Evolutionary conservation across 2,888 invertebrate species (phyloP).

Genomic region (Calliphora vomitoria): DNA sequence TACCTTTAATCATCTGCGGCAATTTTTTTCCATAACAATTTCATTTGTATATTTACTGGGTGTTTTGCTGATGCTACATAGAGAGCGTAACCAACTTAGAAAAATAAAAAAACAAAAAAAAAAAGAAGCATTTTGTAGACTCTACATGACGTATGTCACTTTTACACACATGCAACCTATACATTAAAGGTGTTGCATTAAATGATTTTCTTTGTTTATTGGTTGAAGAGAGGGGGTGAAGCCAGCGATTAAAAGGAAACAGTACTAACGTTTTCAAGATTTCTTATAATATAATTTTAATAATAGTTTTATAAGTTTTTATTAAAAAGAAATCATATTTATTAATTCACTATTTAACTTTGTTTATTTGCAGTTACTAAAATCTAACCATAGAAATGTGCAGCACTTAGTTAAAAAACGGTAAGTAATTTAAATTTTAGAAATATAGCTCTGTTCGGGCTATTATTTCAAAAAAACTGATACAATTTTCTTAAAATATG

Average conservation of each 20-base stretch:
- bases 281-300: not conserved
- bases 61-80: slow-evolving; percentile 6
- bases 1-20: slow-evolving; percentile 26
- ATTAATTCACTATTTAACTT: not conserved
- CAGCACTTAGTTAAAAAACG: slow-evolving; percentile 24
- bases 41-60: slow-evolving; percentile 5
- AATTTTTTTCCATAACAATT: not conserved
- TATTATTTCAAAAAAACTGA: too few relatives aligned
- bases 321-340: not conserved
- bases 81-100: not conserved
- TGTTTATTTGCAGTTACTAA: slow-evolving; percentile 29
- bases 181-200: slow-evolving; percentile 67
- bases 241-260: not conserved
- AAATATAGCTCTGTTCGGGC: too few relatives aligned
- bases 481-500: too few relatives aligned
- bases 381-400: not conserved
- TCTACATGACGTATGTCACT: slow-evolving; percentile 72
- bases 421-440: too few relatives aligned
- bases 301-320: not conserved
- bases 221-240: not conserved
- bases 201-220: slow-evolving; percentile 37
- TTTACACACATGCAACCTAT: slow-evolving; percentile 68
- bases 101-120: slow-evolving; percentile 10
- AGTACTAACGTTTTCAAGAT: not conserved
- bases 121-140: slow-evolving; percentile 69